These are phyloP conservation scores for Pterocles gutturalis DNA, from an alignment of 2,113 vertebrate species.

Conservation along the genomic window DNA sequence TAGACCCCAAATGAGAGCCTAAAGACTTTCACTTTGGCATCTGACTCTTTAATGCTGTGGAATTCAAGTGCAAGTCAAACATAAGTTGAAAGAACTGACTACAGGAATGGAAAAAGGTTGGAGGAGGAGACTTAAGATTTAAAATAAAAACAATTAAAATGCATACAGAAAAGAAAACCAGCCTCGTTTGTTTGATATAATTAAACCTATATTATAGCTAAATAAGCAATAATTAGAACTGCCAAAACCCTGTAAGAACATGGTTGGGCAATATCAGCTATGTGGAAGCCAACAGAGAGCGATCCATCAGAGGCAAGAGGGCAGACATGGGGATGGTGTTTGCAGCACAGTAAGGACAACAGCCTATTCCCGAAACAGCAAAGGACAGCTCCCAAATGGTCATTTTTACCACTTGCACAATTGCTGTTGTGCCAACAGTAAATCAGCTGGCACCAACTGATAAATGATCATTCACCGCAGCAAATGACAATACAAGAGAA, in stretches of 20 bases:
- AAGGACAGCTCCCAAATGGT: not conserved
- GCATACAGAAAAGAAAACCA: not conserved
- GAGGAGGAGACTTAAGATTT: not conserved
- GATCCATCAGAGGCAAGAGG: not conserved
- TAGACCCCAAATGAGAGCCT: not conserved
- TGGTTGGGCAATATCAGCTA: not conserved
- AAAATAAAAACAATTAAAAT: not conserved
- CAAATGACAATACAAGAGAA: fast-evolving
- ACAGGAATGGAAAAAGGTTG: not conserved
- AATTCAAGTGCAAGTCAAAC: not conserved
- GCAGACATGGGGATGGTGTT: fast-evolving
- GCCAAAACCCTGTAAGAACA: not conserved
- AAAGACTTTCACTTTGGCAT: not conserved
- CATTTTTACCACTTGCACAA: not conserved
- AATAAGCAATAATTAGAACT: not conserved
- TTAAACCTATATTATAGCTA: too few species aligned
- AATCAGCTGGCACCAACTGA: not conserved
- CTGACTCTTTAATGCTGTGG: not conserved
- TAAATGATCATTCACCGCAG: not conserved
- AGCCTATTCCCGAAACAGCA: not conserved
- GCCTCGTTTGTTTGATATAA: not conserved
- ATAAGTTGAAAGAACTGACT: not conserved
- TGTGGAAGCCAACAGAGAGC: not conserved
- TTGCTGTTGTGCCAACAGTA: not conserved
- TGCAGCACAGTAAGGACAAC: not conserved